These are phyloP conservation scores for Diarsia brunnea DNA, from an alignment of 2,888 invertebrate species.

Conservation along the genomic window DNA sequence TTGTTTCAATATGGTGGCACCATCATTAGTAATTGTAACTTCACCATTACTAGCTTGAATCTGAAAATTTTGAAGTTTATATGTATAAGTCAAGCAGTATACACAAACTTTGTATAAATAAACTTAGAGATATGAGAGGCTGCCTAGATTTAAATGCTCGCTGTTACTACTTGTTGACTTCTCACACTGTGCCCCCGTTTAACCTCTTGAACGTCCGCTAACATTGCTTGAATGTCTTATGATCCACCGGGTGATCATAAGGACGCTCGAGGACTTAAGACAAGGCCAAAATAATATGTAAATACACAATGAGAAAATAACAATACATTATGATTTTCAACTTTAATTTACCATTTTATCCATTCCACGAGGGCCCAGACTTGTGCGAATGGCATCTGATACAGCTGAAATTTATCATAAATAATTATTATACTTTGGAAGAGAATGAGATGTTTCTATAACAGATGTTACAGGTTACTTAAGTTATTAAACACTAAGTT, in stretches of 20 bases:
- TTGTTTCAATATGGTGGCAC: constrained; percentile 99
- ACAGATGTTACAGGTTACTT: neutral
- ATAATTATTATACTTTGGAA: neutral
- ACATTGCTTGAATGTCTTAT: too few species aligned
- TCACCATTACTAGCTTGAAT: constrained; percentile 99
- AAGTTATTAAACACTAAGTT: neutral
- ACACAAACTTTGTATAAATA: too few species aligned
- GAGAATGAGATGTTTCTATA: neutral
- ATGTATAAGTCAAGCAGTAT: constrained; percentile 1
- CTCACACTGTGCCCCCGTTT: neutral
- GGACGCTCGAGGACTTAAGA: too few species aligned
- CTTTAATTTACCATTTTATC: constrained; percentile 97
- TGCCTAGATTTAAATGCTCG: neutral
- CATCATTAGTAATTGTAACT: constrained; percentile 99
- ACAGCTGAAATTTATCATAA: constrained; percentile 93
- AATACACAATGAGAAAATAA: neutral
- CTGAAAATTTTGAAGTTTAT: constrained; percentile 84
- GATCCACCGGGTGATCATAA: too few species aligned
- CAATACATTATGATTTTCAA: neutral
- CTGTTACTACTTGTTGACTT: neutral
- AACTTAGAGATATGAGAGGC: too few species aligned
- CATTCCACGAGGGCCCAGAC: constrained; percentile 99
- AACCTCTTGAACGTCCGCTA: too few species aligned
- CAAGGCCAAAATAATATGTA: neutral
- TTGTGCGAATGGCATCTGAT: constrained; percentile 99